Percentiles rank a stretch among this genome's conserved stretches.
Evolutionary conservation across 2,888 invertebrate species (phyloP).

Genomic region (Notodonta ziczac): DNA sequence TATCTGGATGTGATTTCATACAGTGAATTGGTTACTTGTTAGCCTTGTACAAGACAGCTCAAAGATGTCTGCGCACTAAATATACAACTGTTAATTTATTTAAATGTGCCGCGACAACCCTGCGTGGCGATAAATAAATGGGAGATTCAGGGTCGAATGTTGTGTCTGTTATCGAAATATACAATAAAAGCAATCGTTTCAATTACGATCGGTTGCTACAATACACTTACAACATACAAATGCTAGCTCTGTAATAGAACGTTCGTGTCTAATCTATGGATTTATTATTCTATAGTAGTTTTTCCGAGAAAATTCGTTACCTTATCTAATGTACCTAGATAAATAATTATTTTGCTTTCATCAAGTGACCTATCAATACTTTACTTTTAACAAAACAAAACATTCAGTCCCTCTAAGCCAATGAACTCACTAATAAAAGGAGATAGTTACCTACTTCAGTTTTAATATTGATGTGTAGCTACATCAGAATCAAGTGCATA

Average conservation of each 20-base stretch:
- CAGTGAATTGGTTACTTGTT: conserved; percentile 66
- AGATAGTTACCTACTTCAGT: too few species aligned
- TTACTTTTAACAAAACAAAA: neutral
- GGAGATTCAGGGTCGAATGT: conserved; percentile 62
- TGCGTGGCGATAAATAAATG: conserved; percentile 63
- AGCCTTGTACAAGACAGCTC: conserved; percentile 67
- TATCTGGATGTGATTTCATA: conserved; percentile 60
- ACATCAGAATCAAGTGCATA: neutral
- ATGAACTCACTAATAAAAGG: too few species aligned
- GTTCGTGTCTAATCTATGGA: conserved; percentile 55
- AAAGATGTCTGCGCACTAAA: conserved; percentile 56
- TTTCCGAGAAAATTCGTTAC: conserved; percentile 16
- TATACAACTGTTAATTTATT: conserved; percentile 65
- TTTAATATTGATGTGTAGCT: neutral
- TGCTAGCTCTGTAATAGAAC: conserved; percentile 38
- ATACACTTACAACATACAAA: conserved; percentile 41
- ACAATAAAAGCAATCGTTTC: conserved; percentile 24
- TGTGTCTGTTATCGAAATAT: conserved; percentile 30
- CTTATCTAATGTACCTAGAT: neutral
- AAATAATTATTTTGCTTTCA: neutral
- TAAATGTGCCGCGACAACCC: conserved; percentile 64
- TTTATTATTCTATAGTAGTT: conserved; percentile 10
- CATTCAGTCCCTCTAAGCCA: neutral
- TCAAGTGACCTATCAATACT: neutral
- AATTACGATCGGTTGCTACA: conserved; percentile 34